phyloP scores from a whole-genome alignment of 2,113 vertebrate genomes.

The Lepus timidus region DNA sequence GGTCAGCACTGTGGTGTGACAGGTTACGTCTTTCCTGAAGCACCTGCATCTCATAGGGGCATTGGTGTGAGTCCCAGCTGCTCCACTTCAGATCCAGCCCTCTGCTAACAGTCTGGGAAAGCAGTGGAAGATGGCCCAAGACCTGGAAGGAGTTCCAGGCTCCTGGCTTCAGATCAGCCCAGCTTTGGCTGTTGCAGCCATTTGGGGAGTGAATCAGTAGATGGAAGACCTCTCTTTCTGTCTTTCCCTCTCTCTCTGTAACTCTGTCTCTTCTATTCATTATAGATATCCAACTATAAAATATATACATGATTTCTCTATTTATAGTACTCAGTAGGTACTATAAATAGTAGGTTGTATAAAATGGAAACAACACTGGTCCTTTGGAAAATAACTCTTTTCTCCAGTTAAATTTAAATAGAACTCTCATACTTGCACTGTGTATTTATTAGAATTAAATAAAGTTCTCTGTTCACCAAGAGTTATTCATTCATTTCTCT shows the following conservation, averaged over 20 bases:
- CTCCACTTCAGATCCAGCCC: too few relatives aligned
- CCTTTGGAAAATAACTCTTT: neutral
- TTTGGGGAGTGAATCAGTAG: too few relatives aligned
- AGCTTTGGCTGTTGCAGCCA: too few relatives aligned
- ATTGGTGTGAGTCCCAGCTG: too few relatives aligned
- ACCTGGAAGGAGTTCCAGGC: too few relatives aligned
- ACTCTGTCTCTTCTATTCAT: neutral
- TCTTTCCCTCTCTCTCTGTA: too few relatives aligned
- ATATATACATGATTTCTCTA: neutral
- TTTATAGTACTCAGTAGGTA: neutral
- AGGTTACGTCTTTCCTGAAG: neutral
- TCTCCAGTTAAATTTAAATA: conserved; percentile 7
- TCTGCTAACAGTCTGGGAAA: too few relatives aligned
- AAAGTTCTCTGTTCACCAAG: neutral
- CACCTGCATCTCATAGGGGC: too few relatives aligned
- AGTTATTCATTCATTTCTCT: neutral
- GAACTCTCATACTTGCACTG: neutral
- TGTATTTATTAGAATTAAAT: conserved; percentile 15
- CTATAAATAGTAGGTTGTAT: neutral
- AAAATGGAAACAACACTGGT: neutral
- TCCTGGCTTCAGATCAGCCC: too few relatives aligned
- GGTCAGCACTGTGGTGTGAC: neutral
- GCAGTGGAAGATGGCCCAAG: too few relatives aligned
- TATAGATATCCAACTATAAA: conserved; percentile 48
- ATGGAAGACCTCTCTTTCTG: too few relatives aligned